Conservation (phyloP, 1,140 invertebrate genomes). For the Helicorthomorpha holstii region DNA sequence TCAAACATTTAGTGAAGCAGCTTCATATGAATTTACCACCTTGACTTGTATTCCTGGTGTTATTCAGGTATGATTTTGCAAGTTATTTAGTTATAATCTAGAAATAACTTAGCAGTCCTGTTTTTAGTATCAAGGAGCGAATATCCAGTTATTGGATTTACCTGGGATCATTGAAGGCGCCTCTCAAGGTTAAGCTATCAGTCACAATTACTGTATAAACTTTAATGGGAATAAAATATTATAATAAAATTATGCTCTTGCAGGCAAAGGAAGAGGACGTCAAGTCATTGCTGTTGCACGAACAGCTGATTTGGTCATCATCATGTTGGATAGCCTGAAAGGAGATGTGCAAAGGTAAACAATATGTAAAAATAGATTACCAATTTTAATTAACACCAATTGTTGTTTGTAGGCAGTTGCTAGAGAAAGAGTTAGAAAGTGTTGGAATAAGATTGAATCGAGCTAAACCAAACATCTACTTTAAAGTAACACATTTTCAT, state of each 20-base stretch:
- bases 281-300: conserved; percentile 91
- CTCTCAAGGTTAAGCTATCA: conserved; percentile 57
- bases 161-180: conserved; percentile 96
- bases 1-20: conserved; percentile 85
- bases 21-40: conserved; percentile 98
- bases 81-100: not conserved
- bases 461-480: conserved; percentile 90
- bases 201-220: no score
- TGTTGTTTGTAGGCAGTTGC: conserved; percentile 36
- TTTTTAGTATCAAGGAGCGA: conserved; percentile 74
- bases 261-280: conserved; percentile 62
- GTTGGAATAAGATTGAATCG: conserved; percentile 93
- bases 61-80: conserved; percentile 43
- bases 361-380: not conserved
- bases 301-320: conserved; percentile 90
- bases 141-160: conserved; percentile 93
- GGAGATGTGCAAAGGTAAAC: conserved; percentile 67
- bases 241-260: conserved; percentile 5
- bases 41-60: conserved; percentile 98
- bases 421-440: conserved; percentile 87
- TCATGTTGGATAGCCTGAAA: conserved; percentile 97
- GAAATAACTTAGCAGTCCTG: not conserved
- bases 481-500: conserved; percentile 47
- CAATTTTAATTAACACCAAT: not conserved
- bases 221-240: no score